Evolutionary conservation across 2,888 invertebrate species (phyloP).

Genomic region (Teleogryllus oceanicus): DNA sequence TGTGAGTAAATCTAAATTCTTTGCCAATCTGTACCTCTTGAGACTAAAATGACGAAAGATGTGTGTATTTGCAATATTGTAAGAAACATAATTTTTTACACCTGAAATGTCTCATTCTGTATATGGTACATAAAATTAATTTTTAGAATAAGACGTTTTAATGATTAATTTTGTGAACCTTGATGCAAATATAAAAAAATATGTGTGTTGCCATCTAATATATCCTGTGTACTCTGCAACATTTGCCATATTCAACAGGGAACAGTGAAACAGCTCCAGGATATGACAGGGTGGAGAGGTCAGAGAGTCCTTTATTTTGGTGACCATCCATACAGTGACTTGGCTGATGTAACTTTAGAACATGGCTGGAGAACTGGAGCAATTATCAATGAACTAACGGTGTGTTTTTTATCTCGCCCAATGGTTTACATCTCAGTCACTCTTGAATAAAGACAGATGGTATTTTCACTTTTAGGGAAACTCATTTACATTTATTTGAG

Average conservation of each 20-base stretch:
- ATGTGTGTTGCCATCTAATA: background rate
- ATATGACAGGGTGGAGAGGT: conserved; percentile 88
- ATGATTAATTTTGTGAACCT: background rate
- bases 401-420: conserved; percentile 47
- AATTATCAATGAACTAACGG: conserved; percentile 90
- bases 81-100: too few species aligned
- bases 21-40: background rate
- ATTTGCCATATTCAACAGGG: conserved; percentile 58
- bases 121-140: conserved; percentile 18
- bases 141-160: background rate
- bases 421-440: too few species aligned
- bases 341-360: conserved; percentile 92
- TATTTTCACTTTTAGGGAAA: too few species aligned
- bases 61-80: too few species aligned
- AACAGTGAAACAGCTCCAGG: conserved; percentile 85
- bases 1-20: background rate
- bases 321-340: conserved; percentile 95
- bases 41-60: too few species aligned
- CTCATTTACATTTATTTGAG: background rate
- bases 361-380: conserved; percentile 98
- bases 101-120: too few species aligned
- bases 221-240: background rate
- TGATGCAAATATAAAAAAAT: background rate
- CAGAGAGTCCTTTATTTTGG: conserved; percentile 95
- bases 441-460: too few species aligned